A percentile compares a stretch with the other conserved stretches of the same genome.
These are phyloP conservation scores for Cactoblastis cactorum DNA, from an alignment of 2,888 invertebrate species.

Conservation along the genomic window DNA sequence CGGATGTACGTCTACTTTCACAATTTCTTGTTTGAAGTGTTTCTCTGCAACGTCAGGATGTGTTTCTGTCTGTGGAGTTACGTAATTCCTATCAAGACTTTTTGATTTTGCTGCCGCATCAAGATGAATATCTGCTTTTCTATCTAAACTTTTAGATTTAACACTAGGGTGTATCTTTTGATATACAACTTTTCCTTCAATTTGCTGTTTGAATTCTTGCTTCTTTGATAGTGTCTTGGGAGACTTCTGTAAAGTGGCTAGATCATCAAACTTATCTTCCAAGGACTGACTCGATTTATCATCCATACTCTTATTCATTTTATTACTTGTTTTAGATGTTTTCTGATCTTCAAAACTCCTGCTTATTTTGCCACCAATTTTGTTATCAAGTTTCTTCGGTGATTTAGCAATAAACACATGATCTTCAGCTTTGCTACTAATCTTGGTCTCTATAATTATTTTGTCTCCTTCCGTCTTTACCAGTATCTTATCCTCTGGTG, in stretches of 20 bases:
- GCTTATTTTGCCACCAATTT: slow-evolving; percentile 77
- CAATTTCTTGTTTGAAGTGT: slow-evolving; percentile 72
- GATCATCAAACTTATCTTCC: slow-evolving; percentile 81
- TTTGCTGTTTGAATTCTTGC: slow-evolving; percentile 81
- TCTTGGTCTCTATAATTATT: slow-evolving; percentile 85
- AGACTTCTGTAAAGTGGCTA: slow-evolving; percentile 76
- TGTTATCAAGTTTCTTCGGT: slow-evolving; percentile 84
- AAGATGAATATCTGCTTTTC: slow-evolving; percentile 80
- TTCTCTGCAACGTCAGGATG: slow-evolving; percentile 57
- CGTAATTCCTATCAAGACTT: slow-evolving; percentile 83
- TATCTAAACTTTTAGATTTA: slow-evolving; percentile 84
- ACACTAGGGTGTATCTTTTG: slow-evolving; percentile 74
- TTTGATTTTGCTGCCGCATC: slow-evolving; percentile 81
- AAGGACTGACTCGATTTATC: slow-evolving; percentile 80
- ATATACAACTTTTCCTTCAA: slow-evolving; percentile 82
- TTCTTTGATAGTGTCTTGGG: slow-evolving; percentile 80
- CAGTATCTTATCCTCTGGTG: slow-evolving; percentile 85
- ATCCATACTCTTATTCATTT: slow-evolving; percentile 82
- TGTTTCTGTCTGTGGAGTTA: slow-evolving; percentile 54
- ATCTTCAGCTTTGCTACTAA: slow-evolving; percentile 86
- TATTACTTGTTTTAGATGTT: slow-evolving; percentile 72
- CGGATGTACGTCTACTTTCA: slow-evolving; percentile 71
- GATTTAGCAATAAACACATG: slow-evolving; percentile 87
- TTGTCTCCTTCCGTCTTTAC: slow-evolving; percentile 86
- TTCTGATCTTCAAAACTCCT: slow-evolving; percentile 82